Evolutionary conservation across 2,888 invertebrate species (phyloP).

Genomic region (Hedychridium roseum): DNA sequence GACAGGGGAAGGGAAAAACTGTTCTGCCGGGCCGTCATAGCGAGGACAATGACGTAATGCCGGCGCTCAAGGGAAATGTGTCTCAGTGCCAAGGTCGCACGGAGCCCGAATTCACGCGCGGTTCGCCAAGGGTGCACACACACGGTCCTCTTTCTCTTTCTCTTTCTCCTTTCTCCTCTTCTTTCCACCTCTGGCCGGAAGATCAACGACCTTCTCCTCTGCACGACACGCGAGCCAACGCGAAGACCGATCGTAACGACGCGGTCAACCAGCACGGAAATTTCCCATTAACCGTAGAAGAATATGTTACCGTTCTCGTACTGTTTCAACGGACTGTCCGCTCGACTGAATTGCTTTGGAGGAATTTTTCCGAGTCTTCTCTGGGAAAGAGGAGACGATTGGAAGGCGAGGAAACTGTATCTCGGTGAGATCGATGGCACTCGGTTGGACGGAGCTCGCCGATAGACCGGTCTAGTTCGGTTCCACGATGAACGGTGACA

Average conservation of each 20-base stretch:
- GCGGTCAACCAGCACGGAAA: too few species aligned
- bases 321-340: too few species aligned
- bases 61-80: not conserved
- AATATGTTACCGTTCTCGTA: too few species aligned
- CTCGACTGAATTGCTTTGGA: too few species aligned
- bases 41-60: not conserved
- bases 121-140: too few species aligned
- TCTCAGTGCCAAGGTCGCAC: conserved; percentile 35
- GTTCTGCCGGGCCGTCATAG: not conserved
- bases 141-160: conserved; percentile 8
- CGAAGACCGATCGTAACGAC: too few species aligned
- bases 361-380: too few species aligned
- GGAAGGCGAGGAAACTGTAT: not conserved
- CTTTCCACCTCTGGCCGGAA: conserved; percentile 10
- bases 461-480: not conserved
- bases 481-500: conserved; percentile 9
- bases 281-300: too few species aligned
- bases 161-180: conserved; percentile 10
- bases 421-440: too few species aligned
- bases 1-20: too few species aligned
- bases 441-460: too few species aligned
- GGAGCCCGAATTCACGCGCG: conserved; percentile 22
- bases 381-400: not conserved
- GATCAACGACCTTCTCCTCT: conserved; percentile 36
- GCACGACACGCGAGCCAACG: conserved; percentile 10